Conservation (phyloP, 2,797 vertebrate genomes). For the Prunella strophiata region DNA sequence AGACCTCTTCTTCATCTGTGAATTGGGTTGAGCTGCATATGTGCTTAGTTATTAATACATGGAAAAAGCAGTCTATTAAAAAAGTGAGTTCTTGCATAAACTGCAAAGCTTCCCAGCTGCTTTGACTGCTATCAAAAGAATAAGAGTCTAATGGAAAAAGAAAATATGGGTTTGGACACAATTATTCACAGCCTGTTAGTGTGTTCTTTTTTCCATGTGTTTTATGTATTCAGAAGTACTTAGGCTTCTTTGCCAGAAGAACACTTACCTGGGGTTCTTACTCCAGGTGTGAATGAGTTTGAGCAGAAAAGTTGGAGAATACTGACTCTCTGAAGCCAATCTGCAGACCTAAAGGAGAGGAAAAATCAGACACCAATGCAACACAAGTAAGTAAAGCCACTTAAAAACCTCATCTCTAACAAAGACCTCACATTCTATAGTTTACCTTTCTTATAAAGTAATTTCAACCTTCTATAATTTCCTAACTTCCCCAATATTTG, state of each 20-base stretch:
- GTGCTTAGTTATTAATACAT: neutral
- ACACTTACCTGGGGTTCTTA: conserved; percentile 87
- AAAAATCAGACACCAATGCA: neutral
- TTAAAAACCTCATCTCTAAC: neutral
- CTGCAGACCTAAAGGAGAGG: conserved; percentile 83
- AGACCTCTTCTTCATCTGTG: neutral
- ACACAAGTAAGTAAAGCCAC: neutral
- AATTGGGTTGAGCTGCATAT: neutral
- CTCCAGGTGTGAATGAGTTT: conserved; percentile 93
- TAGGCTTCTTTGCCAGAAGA: neutral
- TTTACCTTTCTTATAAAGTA: neutral
- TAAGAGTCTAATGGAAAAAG: neutral
- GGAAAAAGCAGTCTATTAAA: neutral
- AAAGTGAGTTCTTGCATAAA: neutral
- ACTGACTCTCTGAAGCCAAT: conserved; percentile 89
- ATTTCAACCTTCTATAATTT: neutral
- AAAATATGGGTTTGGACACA: neutral
- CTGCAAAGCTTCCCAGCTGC: neutral
- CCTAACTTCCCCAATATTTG: neutral
- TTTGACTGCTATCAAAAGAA: neutral
- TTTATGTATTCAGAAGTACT: neutral
- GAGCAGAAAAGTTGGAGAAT: conserved; percentile 91
- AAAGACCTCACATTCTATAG: neutral
- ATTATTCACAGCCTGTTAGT: neutral
- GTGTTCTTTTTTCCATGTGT: neutral